Percentiles rank a stretch among this genome's conserved stretches.
These are phyloP conservation scores for Furnarius figulus DNA, from an alignment of 2,113 vertebrate species.

Conservation along the genomic window DNA sequence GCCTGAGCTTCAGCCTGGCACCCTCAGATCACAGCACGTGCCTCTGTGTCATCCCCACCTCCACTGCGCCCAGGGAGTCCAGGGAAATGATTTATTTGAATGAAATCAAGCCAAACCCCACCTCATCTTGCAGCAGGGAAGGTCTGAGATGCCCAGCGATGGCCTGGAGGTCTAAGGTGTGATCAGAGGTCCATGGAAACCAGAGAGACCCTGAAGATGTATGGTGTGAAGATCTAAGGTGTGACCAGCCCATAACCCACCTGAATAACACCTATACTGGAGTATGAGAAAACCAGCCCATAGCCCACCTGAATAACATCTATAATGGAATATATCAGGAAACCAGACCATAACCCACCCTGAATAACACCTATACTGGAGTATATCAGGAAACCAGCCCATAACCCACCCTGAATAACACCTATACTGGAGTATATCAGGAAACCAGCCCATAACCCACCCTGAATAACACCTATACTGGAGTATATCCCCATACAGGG, in stretches of 20 bases:
- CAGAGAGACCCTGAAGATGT: neutral
- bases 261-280: too few relatives aligned
- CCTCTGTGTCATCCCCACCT: neutral
- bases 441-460: neutral
- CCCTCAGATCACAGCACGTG: neutral
- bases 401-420: neutral
- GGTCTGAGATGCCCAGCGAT: neutral
- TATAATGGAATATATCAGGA: too few relatives aligned
- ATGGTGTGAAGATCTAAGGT: neutral
- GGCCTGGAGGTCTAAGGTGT: neutral
- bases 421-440: neutral
- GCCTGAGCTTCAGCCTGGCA: neutral
- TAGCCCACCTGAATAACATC: too few relatives aligned
- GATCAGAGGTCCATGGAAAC: fast-evolving
- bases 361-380: neutral
- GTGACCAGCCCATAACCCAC: neutral
- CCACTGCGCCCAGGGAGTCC: fast-evolving
- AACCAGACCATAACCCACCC: neutral
- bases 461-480: fast-evolving
- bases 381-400: neutral
- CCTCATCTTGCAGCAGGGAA: neutral
- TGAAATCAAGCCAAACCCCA: neutral
- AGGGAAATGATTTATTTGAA: neutral
- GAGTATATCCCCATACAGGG: fast-evolving
- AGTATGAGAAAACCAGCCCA: too few relatives aligned